A percentile compares a stretch with the other conserved stretches of the same genome.
phyloP scores from a whole-genome alignment of 2,113 vertebrate species.

The Bambusicola thoracicus region DNA sequence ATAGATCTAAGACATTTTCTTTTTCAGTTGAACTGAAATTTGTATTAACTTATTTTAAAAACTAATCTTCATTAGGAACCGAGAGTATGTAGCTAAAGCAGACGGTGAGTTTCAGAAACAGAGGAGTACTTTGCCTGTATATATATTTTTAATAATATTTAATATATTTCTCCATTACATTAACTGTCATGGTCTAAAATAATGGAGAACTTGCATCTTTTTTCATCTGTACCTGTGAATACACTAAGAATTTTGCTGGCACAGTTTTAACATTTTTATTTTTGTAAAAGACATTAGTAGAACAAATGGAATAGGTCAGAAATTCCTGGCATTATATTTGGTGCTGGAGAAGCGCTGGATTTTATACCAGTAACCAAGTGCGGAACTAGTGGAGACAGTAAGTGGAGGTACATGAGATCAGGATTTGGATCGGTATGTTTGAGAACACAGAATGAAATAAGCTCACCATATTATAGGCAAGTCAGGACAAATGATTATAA shows the following conservation, averaged over 20 bases:
- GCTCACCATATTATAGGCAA: not conserved
- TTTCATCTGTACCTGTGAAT: not conserved
- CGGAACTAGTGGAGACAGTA: not conserved
- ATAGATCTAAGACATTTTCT: not conserved
- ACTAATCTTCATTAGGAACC: not conserved
- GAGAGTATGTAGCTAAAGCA: not conserved
- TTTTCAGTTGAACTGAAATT: not conserved
- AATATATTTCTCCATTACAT: not conserved
- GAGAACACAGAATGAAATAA: not conserved
- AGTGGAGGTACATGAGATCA: slow-evolving; percentile 40
- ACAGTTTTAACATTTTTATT: not conserved
- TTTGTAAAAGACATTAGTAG: slow-evolving; percentile 28
- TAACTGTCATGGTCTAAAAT: not conserved
- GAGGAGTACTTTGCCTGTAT: not conserved
- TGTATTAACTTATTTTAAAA: not conserved
- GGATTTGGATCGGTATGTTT: slow-evolving; percentile 38
- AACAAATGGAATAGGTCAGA: slow-evolving; percentile 23
- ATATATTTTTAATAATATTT: not conserved
- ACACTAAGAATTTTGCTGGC: not conserved
- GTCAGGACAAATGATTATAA: not conserved
- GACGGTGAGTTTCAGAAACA: not conserved
- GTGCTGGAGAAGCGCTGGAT: not conserved
- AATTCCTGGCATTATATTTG: slow-evolving; percentile 27
- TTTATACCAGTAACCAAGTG: not conserved
- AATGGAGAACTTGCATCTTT: not conserved